Conservation (phyloP, 2,113 vertebrate genomes). For the Corythaixoides concolor region DNA sequence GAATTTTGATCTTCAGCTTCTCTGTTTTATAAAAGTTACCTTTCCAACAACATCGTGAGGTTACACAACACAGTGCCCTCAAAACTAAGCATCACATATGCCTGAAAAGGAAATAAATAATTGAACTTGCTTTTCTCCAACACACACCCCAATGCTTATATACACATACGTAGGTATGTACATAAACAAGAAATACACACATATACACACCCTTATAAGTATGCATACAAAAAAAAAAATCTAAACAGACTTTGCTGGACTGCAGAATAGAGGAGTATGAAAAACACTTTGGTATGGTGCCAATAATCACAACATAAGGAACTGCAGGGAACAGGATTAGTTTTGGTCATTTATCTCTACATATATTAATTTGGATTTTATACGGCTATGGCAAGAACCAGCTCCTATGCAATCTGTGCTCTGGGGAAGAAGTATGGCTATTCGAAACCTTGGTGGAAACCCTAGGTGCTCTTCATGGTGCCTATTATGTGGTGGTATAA, state of each 20-base stretch:
- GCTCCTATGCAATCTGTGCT: background rate
- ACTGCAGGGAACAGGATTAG: background rate
- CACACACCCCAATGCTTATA: accelerated
- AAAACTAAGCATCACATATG: background rate
- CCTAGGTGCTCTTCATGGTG: background rate
- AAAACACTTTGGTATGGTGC: background rate
- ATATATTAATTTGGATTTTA: background rate
- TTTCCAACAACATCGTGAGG: background rate
- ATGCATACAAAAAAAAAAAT: background rate
- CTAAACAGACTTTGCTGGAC: background rate
- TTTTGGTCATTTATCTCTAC: background rate
- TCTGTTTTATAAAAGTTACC: background rate
- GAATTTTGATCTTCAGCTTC: background rate
- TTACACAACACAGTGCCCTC: too few relatives aligned
- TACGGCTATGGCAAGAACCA: background rate
- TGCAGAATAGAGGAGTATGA: background rate
- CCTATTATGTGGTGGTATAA: background rate
- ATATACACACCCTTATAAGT: accelerated
- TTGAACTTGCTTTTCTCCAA: background rate
- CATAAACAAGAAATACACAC: background rate
- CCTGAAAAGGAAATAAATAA: background rate
- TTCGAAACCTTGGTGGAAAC: background rate
- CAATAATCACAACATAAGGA: background rate
- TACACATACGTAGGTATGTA: background rate
- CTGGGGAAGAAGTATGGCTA: background rate